Conservation (phyloP, 2,888 invertebrate species). For the Diarsia dahlii region DNA sequence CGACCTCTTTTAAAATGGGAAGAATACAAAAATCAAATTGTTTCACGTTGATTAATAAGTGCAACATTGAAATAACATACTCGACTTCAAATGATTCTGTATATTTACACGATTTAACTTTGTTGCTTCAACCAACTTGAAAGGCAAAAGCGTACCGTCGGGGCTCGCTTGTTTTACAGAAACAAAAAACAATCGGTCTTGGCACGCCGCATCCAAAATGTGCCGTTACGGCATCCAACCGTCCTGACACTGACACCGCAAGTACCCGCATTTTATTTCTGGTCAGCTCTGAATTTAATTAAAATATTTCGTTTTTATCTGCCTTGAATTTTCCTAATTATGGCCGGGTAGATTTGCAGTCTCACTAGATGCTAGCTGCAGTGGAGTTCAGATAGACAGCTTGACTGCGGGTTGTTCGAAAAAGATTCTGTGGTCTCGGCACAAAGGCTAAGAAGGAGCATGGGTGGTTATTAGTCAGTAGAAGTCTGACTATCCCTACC, state of each 20-base stretch:
- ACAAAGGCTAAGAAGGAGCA: too few relatives aligned
- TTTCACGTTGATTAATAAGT: neutral
- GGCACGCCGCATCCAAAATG: slow-evolving; percentile 57
- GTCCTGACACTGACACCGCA: slow-evolving; percentile 54
- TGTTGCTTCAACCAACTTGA: neutral
- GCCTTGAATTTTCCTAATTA: neutral
- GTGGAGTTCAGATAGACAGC: neutral
- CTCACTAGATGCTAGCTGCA: neutral
- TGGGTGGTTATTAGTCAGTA: too few relatives aligned
- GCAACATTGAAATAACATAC: neutral
- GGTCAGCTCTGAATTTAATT: slow-evolving; percentile 63
- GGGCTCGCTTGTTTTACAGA: neutral
- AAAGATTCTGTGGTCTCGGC: too few relatives aligned
- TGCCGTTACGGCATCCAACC: slow-evolving; percentile 48
- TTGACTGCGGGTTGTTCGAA: too few relatives aligned
- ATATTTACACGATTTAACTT: neutral
- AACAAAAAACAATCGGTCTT: slow-evolving; percentile 46
- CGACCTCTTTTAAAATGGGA: neutral
- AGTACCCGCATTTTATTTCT: slow-evolving; percentile 59
- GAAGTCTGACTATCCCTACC: too few relatives aligned
- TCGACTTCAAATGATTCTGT: neutral
- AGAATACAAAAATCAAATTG: neutral
- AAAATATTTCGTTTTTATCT: slow-evolving; percentile 43
- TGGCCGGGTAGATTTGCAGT: neutral
- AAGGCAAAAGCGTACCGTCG: neutral